Evolutionary conservation across 1,140 invertebrate species (phyloP), one percentile per base, ranked within the genome.

Genomic region (Diabrotica undecimpunctata): DNA sequence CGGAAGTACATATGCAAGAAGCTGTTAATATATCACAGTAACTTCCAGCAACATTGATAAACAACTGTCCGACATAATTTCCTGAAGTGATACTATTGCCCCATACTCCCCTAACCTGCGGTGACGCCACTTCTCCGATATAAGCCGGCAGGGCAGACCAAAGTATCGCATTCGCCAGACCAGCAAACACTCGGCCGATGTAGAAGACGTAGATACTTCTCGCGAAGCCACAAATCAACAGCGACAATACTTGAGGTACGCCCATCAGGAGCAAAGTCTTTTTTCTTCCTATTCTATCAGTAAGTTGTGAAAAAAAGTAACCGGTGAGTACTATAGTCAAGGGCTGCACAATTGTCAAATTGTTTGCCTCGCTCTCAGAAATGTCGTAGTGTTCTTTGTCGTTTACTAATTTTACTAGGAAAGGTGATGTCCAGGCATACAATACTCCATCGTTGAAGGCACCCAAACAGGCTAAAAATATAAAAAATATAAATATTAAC

Each of bases 81-180:
- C 81, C 80, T 5, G 78, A 68, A 2, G 76, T 78, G 82, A 71
- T 83, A 79, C 25, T 81, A 3, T 85, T 73, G 55, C 75, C 75
- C 72, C 73, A 76, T n/a, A 59, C 65, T 70, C 91, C 90, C 11
- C 90, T 79, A 2, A 90, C 83, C 62, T 85, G 81, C 67, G 85
- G 78, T 61, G 87, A 83, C 37, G 88, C 81, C 46, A 90, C 81
- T 80, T 88, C 86, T 64, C 85, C 83, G 36, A 89, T 78, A 71
- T 85, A 88, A 73, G 88, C 82, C 0, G 86, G 85, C n/a, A 76
- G 7, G 50, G 58, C n/a, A 14, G 58, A 13, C n/a, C 41, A 60
- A 14, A 36, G 11, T 11, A 60, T 46, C 50, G 38, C 58, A 25
- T 9, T 14, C 25, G n/a, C 58, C 12, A 60, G 46, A 12, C 58